phyloP scores from a whole-genome alignment of 2,888 invertebrate species.

The Chymomyza fuscimana region DNA sequence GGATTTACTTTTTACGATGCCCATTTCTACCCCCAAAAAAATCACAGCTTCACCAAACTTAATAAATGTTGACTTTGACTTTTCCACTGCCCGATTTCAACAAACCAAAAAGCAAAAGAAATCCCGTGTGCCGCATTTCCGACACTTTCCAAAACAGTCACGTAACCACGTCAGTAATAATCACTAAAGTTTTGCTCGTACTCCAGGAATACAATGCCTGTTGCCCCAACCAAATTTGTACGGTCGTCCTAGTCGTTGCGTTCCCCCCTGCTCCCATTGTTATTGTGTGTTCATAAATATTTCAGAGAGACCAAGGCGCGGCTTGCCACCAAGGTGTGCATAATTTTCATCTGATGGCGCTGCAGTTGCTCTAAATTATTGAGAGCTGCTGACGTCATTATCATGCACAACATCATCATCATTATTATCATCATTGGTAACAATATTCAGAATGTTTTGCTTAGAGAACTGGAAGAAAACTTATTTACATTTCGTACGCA shows the following conservation, averaged over 20 bases:
- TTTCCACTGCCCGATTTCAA: background rate
- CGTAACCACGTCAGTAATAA: conserved; percentile 79
- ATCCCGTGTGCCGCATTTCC: conserved; percentile 74
- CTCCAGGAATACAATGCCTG: conserved; percentile 15
- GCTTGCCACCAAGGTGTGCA: conserved; percentile 38
- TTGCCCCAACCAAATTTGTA: conserved; percentile 23
- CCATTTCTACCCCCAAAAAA: conserved; percentile 33
- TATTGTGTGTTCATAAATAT: conserved; percentile 62
- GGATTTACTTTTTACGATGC: background rate
- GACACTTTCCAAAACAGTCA: conserved; percentile 79
- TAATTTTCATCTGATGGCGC: conserved; percentile 27
- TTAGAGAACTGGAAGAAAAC: conserved; percentile 19
- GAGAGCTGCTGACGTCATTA: conserved; percentile 52
- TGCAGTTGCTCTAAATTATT: conserved; percentile 72
- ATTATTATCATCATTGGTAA: conserved; percentile 17
- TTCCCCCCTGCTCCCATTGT: conserved; percentile 24
- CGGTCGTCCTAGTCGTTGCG: conserved; percentile 22
- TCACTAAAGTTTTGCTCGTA: conserved; percentile 77
- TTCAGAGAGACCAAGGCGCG: conserved; percentile 41
- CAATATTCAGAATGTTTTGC: background rate
- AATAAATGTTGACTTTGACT: conserved; percentile 51
- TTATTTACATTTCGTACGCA: conserved; percentile 77
- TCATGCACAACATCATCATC: conserved; percentile 17
- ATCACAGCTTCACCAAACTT: conserved; percentile 65
- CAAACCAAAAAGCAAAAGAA: conserved; percentile 9